Percentiles rank a stretch among this genome's conserved stretches.
These are phyloP conservation scores for Acanthosepion esculentum DNA, from an alignment of 2,888 invertebrate species.

Conservation along the genomic window DNA sequence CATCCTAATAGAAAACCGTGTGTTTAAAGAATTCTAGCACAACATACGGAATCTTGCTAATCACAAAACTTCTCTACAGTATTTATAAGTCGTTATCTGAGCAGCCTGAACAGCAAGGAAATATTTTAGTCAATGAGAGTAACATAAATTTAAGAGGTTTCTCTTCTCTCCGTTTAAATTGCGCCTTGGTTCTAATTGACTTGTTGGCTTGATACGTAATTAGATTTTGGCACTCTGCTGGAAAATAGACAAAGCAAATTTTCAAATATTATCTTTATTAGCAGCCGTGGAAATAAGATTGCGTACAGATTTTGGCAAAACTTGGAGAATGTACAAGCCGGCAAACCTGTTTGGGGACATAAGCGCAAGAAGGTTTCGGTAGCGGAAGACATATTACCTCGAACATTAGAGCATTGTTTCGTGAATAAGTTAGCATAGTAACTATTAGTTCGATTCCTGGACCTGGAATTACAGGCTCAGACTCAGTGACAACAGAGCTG, in stretches of 20 bases:
- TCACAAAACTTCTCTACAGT: no score
- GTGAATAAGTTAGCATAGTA: no score
- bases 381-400: not conserved
- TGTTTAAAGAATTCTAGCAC: no score
- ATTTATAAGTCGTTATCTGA: no score
- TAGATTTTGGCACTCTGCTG: not conserved
- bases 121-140: not conserved
- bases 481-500: no score
- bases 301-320: not conserved
- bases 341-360: not conserved
- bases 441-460: no score
- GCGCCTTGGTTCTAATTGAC: not conserved
- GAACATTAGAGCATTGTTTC: no score
- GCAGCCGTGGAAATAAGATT: not conserved
- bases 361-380: not conserved
- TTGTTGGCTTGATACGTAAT: not conserved
- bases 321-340: not conserved
- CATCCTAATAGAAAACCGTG: no score
- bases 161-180: not conserved
- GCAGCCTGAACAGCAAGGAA: not conserved
- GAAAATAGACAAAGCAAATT: not conserved
- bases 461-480: no score
- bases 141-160: not conserved
- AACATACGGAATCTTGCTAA: no score
- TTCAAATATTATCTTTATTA: slow-evolving; percentile 33